A percentile compares a stretch with the other conserved stretches of the same genome.
Evolutionary conservation across 2,797 vertebrate species (phyloP).

Genomic region (Mallotus villosus): DNA sequence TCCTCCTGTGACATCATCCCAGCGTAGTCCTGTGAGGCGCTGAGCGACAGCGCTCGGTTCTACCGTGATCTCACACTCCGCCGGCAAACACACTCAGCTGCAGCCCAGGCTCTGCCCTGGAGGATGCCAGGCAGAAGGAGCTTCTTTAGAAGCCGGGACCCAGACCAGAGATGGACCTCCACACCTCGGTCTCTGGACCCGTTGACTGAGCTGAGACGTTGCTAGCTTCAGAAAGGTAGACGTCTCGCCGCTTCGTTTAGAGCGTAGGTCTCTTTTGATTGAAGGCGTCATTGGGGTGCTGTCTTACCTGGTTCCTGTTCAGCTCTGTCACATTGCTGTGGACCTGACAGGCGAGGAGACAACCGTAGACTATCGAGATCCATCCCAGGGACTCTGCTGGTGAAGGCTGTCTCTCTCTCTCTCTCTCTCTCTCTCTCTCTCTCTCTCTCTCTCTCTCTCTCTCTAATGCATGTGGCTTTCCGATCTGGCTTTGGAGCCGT

Average conservation of each 20-base stretch:
- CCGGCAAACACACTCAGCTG: constrained; percentile 13
- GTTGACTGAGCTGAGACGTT: constrained; percentile 12
- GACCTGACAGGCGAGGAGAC: not conserved
- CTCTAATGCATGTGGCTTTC: too few relatives aligned
- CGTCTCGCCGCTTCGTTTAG: not conserved
- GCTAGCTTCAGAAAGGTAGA: constrained; percentile 49
- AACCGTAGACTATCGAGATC: not conserved
- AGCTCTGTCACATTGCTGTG: not conserved
- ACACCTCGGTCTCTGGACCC: constrained; percentile 32
- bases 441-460: too few relatives aligned
- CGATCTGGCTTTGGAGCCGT: not conserved
- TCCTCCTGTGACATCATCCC: constrained; percentile 40
- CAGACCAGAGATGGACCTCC: constrained; percentile 37
- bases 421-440: too few relatives aligned
- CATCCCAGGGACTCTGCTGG: not conserved
- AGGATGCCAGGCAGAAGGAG: constrained; percentile 21
- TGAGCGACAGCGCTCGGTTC: constrained; percentile 10
- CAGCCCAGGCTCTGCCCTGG: constrained; percentile 21
- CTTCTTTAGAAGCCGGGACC: constrained; percentile 35
- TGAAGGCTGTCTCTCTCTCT: too few relatives aligned
- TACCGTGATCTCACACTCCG: not conserved
- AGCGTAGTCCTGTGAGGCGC: constrained; percentile 14
- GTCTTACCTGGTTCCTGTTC: constrained; percentile 12
- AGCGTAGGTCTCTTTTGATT: not conserved
- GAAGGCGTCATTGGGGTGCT: not conserved